A percentile compares a stretch with the other conserved stretches of the same genome.
phyloP scores from a whole-genome alignment of 2,113 vertebrate genomes.

The Tapirus terrestris region DNA sequence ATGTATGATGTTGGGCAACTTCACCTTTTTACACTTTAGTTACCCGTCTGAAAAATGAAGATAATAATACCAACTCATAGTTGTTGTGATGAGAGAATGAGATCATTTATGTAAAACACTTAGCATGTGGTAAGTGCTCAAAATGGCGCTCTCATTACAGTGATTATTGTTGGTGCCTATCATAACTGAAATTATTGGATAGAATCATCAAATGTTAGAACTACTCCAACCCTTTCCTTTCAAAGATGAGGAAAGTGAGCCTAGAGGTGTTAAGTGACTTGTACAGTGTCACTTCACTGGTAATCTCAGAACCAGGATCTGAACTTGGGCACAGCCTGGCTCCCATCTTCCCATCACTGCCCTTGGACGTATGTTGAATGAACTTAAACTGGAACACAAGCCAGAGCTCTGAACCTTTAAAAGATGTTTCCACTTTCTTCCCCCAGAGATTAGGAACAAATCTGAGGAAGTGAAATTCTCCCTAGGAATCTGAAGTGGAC shows the following conservation, averaged over 20 bases:
- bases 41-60: neutral
- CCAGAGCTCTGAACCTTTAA: neutral
- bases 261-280: neutral
- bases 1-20: neutral
- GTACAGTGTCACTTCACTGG: neutral
- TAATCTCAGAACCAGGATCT: neutral
- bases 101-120: fast-evolving
- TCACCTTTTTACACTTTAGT: neutral
- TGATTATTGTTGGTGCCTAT: neutral
- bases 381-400: neutral
- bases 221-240: neutral
- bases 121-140: neutral
- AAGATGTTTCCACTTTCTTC: neutral
- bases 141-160: fast-evolving
- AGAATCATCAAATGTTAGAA: neutral
- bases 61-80: neutral
- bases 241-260: neutral
- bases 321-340: neutral
- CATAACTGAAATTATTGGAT: neutral
- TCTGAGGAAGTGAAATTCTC: neutral
- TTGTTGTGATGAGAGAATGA: neutral
- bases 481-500: neutral
- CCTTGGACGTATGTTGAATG: neutral
- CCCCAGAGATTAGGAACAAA: neutral
- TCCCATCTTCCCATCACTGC: neutral